Conservation (phyloP, 2,888 invertebrate genomes). For the Hesperia comma region DNA sequence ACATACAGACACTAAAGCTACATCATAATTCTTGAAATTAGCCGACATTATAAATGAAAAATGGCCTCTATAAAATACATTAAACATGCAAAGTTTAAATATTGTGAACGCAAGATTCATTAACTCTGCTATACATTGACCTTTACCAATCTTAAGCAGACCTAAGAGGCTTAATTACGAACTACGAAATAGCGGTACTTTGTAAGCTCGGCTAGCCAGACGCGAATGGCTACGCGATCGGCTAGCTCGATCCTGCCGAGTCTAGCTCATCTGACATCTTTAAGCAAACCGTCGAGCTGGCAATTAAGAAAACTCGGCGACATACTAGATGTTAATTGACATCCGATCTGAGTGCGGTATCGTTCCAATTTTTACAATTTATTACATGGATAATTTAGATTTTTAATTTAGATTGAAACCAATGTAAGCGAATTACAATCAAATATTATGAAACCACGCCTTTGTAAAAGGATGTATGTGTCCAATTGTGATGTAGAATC, state of each 20-base stretch:
- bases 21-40: no score
- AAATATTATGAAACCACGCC: no score
- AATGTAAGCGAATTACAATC: no score
- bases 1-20: no score
- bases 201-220: slow-evolving; percentile 8
- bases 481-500: no score
- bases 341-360: slow-evolving; percentile 31
- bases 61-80: no score
- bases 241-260: slow-evolving; percentile 13
- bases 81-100: not conserved
- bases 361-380: slow-evolving; percentile 36
- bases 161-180: slow-evolving; percentile 4
- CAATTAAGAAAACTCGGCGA: slow-evolving; percentile 59
- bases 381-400: slow-evolving; percentile 16
- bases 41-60: no score
- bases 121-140: not conserved
- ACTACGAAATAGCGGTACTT: slow-evolving; percentile 17
- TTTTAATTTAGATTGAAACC: not conserved
- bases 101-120: not conserved
- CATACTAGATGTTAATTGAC: slow-evolving; percentile 50
- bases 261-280: slow-evolving; percentile 26
- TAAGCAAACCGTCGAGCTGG: slow-evolving; percentile 41
- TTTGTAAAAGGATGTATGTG: no score
- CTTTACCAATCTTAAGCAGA: not conserved
- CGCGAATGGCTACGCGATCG: no score